Base-by-base conservation (phyloP, 2,888 invertebrate genomes). In the Hecatera dysodea region DNA sequence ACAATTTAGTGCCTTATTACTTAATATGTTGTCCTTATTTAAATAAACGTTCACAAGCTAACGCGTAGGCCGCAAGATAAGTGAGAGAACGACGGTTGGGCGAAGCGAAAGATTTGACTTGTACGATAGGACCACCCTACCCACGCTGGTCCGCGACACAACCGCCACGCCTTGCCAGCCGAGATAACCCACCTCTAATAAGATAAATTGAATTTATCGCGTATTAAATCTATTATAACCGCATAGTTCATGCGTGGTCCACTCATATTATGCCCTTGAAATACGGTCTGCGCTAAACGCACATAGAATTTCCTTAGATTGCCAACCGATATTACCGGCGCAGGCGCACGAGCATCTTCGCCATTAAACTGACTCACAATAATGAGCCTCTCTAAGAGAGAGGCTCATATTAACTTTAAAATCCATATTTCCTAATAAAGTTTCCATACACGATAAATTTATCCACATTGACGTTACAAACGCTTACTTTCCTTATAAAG, bases 141-240 rank as follows among this genome's bases (percentile, higher is more conserved):
- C 91, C 89, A 92, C 93, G 90, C 89, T 66, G 70, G 74, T 71
- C 84, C 78, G 84, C 86, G 88, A 89, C 90, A 90, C 78, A 63
- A 78, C 83, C 78, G 76, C 84, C 79, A 78, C 87, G 84, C 86
- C 87, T 86, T 72, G 80, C 70, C 19, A 53, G 69, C 80, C 59
- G 50, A 82, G 88, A 91, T 90, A 90, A 87, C 86, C 86, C 77
- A 82, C 87, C 87, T 86, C 81, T 90, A 89, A 90, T 89, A 90
- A 92, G 91, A 92, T 93, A 91, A 89, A 92, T 92, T 89, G 87
- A 88, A 90, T 90, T 90, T 92, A 93, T 92, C 91, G 89, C 82
- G 85, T 88, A 88, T 91, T 89, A 90, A 87, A 92, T 92, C 92
- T 90, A 73, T 79, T 85, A 81, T 86, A 85, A 86, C 88, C 81